Conservation (phyloP, 2,113 vertebrate species). For the Dicerorhinus sumatrensis region DNA sequence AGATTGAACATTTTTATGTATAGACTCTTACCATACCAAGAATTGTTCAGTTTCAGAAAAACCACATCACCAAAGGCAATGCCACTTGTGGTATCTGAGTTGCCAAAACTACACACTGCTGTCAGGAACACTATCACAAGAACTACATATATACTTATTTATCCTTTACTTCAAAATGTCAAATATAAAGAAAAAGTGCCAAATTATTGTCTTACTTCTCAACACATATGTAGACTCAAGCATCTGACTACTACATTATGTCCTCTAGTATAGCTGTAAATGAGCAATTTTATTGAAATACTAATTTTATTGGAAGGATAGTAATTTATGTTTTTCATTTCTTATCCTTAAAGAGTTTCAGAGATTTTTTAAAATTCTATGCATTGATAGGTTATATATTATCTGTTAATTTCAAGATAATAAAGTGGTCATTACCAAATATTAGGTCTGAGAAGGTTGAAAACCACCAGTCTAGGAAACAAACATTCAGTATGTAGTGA, state of each 20-base stretch:
- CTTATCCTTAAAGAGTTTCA: background rate
- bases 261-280: background rate
- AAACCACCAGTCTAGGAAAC: constrained; percentile 16
- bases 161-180: background rate
- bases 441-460: background rate
- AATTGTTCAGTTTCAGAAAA: constrained; percentile 1
- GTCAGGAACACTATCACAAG: background rate
- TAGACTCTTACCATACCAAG: background rate
- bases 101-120: background rate
- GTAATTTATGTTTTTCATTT: constrained; percentile 30
- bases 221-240: background rate
- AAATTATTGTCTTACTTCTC: background rate
- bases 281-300: background rate
- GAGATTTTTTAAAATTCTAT: background rate
- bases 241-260: background rate
- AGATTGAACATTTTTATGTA: background rate
- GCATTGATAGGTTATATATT: background rate
- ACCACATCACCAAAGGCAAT: background rate
- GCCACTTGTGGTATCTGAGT: background rate
- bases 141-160: background rate
- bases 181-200: constrained; percentile 1
- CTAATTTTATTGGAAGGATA: background rate
- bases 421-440: background rate
- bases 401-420: constrained; percentile 1
- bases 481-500: background rate